Evolutionary conservation across 2,113 vertebrate genomes (phyloP).

Genomic region (Anguilla japonica): DNA sequence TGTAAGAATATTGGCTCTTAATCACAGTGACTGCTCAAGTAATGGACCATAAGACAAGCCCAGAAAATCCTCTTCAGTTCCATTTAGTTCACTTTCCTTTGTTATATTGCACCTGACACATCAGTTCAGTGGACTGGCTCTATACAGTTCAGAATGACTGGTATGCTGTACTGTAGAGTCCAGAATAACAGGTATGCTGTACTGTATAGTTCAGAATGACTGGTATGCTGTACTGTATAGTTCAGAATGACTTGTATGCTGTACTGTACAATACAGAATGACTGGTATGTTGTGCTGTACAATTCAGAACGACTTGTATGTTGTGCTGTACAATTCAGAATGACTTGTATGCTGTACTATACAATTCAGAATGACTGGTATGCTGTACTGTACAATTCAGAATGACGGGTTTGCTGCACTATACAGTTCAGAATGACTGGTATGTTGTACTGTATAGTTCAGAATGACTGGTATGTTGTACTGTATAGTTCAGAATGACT

Average conservation of each 20-base stretch:
- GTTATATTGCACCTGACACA: conserved; percentile 20
- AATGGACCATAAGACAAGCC: neutral
- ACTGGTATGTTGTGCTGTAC: neutral
- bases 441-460: too few relatives aligned
- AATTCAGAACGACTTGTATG: neutral
- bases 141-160: neutral
- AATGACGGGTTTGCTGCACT: too few relatives aligned
- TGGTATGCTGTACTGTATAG: too few relatives aligned
- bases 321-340: neutral
- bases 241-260: neutral
- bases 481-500: neutral
- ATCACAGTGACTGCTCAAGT: conserved; percentile 22
- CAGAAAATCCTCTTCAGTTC: neutral
- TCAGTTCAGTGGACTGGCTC: conserved; percentile 8
- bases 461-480: too few relatives aligned
- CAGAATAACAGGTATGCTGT: neutral
- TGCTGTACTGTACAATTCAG: too few relatives aligned
- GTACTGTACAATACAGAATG: neutral
- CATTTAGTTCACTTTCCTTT: neutral
- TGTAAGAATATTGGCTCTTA: conserved; percentile 8
- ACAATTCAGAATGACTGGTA: neutral
- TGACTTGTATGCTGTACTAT: neutral
- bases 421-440: too few relatives aligned
- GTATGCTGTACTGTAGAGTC: neutral
- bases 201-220: neutral